Evolutionary conservation across 2,113 vertebrate species (phyloP).

Genomic region (Copsychus sechellarum): DNA sequence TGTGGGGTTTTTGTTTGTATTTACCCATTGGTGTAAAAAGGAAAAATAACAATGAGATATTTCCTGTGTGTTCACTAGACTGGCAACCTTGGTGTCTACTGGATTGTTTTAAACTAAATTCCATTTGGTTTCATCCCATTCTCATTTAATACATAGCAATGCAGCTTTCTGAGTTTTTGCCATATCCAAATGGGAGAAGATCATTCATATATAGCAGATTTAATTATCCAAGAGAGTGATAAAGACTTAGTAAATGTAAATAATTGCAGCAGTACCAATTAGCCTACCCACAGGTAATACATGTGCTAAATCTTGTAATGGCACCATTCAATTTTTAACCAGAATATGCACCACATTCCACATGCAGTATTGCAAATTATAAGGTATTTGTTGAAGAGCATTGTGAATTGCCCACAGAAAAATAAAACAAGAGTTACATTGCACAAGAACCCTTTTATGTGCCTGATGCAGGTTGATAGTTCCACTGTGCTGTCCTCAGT

Average conservation of each 20-base stretch:
- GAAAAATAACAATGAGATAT: neutral
- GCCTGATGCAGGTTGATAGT: constrained; percentile 19
- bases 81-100: neutral
- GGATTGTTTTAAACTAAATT: neutral
- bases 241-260: constrained; percentile 17
- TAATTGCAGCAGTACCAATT: neutral
- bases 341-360: neutral
- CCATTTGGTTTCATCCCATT: neutral
- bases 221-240: neutral
- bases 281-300: neutral
- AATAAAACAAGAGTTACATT: neutral
- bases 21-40: constrained; percentile 47
- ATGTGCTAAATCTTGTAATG: neutral
- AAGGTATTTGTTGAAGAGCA: constrained; percentile 42
- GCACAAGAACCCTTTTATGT: neutral
- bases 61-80: constrained; percentile 1
- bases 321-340: neutral
- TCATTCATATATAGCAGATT: neutral
- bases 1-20: constrained; percentile 44
- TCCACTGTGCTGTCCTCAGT: constrained; percentile 29
- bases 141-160: neutral
- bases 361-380: constrained; percentile 7
- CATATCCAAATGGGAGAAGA: neutral
- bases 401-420: constrained; percentile 19
- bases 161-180: neutral